Conservation (phyloP, 2,888 invertebrate genomes). For the Stenchaetothrips biformis region DNA sequence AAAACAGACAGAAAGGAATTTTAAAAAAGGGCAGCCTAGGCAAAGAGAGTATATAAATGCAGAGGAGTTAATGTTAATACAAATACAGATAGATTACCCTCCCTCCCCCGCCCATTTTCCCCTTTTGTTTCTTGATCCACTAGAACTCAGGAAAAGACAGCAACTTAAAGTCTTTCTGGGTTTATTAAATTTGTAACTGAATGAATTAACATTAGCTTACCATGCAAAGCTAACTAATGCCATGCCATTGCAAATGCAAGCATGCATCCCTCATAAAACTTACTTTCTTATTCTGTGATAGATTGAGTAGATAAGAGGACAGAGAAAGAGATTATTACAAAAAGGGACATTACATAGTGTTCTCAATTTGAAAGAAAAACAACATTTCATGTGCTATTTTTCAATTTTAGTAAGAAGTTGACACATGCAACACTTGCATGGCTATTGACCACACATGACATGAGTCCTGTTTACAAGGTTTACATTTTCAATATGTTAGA, state of each 20-base stretch:
- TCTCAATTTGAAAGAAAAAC: constrained; percentile 35
- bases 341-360: constrained; percentile 25
- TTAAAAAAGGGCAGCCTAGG: no score
- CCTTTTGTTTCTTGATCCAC: no score
- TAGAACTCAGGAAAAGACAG: no score
- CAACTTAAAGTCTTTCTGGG: no score
- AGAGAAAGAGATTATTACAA: constrained; percentile 34
- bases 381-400: constrained; percentile 6
- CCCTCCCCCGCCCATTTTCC: no score
- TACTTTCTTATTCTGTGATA: constrained; percentile 20
- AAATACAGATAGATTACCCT: no score
- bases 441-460: not conserved
- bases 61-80: no score
- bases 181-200: not conserved
- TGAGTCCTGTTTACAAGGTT: constrained; percentile 4
- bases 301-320: constrained; percentile 36
- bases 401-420: constrained; percentile 5
- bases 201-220: not conserved
- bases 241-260: constrained; percentile 46
- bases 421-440: not conserved
- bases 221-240: not conserved
- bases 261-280: constrained; percentile 34
- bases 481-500: not conserved
- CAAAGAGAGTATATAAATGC: no score
- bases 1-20: no score